Conservation (phyloP, 2,113 vertebrate genomes). For the Paradoxurus hermaphroditus region DNA sequence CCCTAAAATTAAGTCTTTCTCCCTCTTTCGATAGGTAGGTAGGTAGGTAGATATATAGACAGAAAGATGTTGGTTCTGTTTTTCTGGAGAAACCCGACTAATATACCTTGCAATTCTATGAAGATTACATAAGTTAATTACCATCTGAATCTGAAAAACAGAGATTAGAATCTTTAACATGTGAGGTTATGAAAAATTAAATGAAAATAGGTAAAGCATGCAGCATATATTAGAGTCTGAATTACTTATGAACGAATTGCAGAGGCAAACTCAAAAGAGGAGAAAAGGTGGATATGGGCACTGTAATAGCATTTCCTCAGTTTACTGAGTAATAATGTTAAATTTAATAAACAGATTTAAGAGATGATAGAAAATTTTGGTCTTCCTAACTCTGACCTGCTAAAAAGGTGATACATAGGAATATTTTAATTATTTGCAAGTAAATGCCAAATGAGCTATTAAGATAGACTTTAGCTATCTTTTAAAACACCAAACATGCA, state of each 20-base stretch:
- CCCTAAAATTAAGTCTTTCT: not conserved
- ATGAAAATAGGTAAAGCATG: not conserved
- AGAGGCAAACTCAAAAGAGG: not conserved
- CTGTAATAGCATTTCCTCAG: slow-evolving; percentile 14
- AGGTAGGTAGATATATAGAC: not conserved
- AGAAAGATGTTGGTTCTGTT: not conserved
- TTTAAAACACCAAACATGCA: not conserved
- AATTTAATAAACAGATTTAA: slow-evolving; percentile 1
- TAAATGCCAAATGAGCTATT: not conserved
- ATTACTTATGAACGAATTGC: not conserved
- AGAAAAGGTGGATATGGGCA: not conserved
- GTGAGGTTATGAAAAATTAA: slow-evolving; percentile 33
- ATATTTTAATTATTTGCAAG: slow-evolving; percentile 27
- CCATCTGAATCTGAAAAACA: slow-evolving; percentile 14
- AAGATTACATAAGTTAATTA: not conserved
- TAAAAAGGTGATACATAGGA: not conserved
- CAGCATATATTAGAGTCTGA: not conserved
- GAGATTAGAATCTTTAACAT: slow-evolving; percentile 13
- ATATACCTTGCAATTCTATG: not conserved
- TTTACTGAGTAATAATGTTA: not conserved
- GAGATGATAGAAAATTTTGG: not conserved
- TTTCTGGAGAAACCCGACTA: not conserved
- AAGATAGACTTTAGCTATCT: not conserved
- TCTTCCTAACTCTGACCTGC: not conserved
- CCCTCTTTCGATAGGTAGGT: not conserved